Percentiles rank a stretch among this genome's conserved stretches.
Conservation (phyloP, 2,113 vertebrate genomes). For the Cygnus buccinator region DNA sequence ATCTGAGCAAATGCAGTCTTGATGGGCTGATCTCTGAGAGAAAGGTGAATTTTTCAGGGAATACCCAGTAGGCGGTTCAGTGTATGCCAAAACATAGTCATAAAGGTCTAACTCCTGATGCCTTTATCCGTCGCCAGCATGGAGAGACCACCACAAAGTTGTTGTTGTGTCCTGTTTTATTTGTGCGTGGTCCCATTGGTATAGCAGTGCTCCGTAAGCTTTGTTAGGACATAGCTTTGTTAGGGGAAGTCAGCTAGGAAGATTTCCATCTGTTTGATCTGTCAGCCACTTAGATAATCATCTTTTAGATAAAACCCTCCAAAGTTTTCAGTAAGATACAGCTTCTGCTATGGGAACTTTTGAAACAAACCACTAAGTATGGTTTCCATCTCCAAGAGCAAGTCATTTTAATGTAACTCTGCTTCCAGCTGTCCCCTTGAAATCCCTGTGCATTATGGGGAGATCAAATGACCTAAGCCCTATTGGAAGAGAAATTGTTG, state of each 20-base stretch:
- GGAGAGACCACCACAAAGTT: not conserved
- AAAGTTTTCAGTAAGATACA: not conserved
- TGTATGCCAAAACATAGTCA: not conserved
- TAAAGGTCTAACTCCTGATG: not conserved
- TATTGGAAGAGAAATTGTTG: not conserved
- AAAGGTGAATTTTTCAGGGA: not conserved
- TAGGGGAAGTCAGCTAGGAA: not conserved
- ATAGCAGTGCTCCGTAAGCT: not conserved
- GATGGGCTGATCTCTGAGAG: not conserved
- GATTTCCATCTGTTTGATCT: not conserved
- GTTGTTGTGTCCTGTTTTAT: not conserved
- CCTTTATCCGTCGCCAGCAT: not conserved
- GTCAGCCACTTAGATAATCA: not conserved
- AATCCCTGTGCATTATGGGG: constrained; percentile 1
- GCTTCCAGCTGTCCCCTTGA: constrained; percentile 44
- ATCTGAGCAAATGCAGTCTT: not conserved
- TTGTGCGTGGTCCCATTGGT: not conserved
- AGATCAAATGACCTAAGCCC: constrained; percentile 31
- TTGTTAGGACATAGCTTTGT: not conserved
- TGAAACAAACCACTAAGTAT: constrained; percentile 16
- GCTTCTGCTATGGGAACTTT: not conserved
- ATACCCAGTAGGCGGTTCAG: not conserved
- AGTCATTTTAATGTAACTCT: not conserved
- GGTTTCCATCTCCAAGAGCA: constrained; percentile 2
- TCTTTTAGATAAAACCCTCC: constrained; percentile 7